A percentile compares a stretch with the other conserved stretches of the same genome.
These are phyloP conservation scores for Cherax destructor DNA, from an alignment of 1,140 invertebrate species.

Conservation along the genomic window DNA sequence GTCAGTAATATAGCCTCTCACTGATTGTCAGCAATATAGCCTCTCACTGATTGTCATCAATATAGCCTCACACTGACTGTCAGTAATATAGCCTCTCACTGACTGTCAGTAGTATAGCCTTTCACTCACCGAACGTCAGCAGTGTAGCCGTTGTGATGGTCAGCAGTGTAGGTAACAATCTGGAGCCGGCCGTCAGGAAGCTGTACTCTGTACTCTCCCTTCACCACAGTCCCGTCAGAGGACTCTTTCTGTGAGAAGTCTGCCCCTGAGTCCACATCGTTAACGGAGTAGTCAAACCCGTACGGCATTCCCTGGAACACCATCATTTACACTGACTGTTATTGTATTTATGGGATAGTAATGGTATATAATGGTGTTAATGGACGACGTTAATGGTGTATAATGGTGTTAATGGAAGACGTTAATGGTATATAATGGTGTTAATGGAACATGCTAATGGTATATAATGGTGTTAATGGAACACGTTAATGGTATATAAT, in stretches of 20 bases:
- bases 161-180: slow-evolving; percentile 60
- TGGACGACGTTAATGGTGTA: neutral
- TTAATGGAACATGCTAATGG: no score
- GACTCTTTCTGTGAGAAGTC: slow-evolving; percentile 61
- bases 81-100: neutral
- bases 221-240: slow-evolving; percentile 60
- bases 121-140: slow-evolving; percentile 55
- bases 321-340: neutral
- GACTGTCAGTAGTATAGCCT: neutral
- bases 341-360: neutral
- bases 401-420: no score
- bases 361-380: neutral
- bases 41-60: neutral
- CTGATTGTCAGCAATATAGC: neutral
- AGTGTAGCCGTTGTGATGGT: slow-evolving; percentile 52
- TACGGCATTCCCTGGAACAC: slow-evolving; percentile 63
- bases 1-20: no score
- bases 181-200: slow-evolving; percentile 63
- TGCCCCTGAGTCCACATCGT: slow-evolving; percentile 53
- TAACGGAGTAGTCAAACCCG: slow-evolving; percentile 64
- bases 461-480: neutral
- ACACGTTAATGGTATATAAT: neutral
- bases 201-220: slow-evolving; percentile 58
- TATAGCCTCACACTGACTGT: slow-evolving; percentile 16
- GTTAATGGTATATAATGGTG: neutral